Evolutionary conservation across 2,888 invertebrate species (phyloP).

Genomic region (Magallana nippona): DNA sequence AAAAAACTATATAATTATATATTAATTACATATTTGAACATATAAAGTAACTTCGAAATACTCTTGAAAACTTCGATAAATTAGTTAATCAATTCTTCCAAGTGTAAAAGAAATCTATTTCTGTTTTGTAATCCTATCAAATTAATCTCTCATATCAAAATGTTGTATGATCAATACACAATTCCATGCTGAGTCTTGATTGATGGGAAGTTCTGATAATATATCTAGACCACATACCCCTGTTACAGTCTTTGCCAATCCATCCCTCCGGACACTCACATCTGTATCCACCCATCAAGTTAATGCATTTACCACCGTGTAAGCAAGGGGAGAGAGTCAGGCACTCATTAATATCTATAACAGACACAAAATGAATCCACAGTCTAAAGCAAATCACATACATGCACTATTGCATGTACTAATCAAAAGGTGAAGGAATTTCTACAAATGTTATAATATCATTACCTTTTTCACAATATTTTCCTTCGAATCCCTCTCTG

Average conservation of each 20-base stretch:
- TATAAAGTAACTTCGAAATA: too few species aligned
- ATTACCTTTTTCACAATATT: conserved; percentile 58
- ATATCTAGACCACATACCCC: conserved; percentile 44
- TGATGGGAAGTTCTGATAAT: too few species aligned
- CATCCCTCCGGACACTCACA: conserved; percentile 67
- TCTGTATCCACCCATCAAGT: conserved; percentile 69
- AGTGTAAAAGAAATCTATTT: not conserved
- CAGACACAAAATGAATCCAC: not conserved
- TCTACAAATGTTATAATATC: not conserved
- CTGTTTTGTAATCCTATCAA: not conserved
- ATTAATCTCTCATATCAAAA: too few species aligned
- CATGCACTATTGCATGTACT: too few species aligned
- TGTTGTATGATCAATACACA: too few species aligned
- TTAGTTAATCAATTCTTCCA: not conserved
- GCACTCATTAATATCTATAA: conserved; percentile 87
- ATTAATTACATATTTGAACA: too few species aligned
- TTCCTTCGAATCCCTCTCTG: conserved; percentile 58
- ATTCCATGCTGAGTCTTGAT: too few species aligned
- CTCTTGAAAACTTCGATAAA: too few species aligned
- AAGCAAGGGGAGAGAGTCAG: conserved; percentile 87
- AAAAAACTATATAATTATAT: too few species aligned
- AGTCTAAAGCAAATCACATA: not conserved
- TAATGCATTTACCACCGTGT: conserved; percentile 95
- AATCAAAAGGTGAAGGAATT: too few species aligned
- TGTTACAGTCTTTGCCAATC: conserved; percentile 93